Conservation (phyloP, 2,113 vertebrate genomes). For the Ranitomeya variabilis region DNA sequence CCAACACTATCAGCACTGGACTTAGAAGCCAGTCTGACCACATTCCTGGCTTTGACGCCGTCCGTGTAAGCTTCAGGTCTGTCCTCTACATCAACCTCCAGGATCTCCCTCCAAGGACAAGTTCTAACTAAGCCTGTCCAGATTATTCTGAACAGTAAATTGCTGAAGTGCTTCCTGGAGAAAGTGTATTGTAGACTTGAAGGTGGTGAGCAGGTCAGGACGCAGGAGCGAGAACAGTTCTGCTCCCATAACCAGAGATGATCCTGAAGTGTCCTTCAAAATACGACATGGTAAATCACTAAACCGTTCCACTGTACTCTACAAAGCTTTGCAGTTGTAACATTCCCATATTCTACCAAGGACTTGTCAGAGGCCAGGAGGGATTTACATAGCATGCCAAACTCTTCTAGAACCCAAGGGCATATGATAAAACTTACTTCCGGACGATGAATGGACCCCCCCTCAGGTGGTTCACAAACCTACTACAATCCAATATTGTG, state of each 20-base stretch:
- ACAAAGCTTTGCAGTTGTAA: too few relatives aligned
- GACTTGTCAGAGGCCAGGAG: not conserved
- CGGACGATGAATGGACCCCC: too few relatives aligned
- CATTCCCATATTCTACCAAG: too few relatives aligned
- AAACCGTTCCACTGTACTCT: too few relatives aligned
- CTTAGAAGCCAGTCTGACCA: not conserved
- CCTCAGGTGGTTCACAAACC: too few relatives aligned
- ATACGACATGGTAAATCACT: too few relatives aligned
- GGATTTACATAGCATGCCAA: not conserved
- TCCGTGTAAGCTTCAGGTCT: not conserved
- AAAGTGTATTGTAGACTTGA: not conserved
- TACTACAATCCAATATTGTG: too few relatives aligned
- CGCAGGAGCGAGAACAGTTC: not conserved
- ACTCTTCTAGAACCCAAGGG: too few relatives aligned
- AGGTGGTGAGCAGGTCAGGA: not conserved
- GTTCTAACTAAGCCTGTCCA: constrained; percentile 25
- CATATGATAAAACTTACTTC: too few relatives aligned
- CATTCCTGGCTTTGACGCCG: not conserved
- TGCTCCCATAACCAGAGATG: too few relatives aligned
- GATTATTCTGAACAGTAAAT: not conserved
- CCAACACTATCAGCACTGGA: not conserved
- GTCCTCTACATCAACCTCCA: constrained; percentile 35
- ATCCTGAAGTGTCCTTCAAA: too few relatives aligned
- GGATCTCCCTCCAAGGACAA: not conserved
- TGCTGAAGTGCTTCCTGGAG: not conserved